Conservation (phyloP, 2,797 vertebrate genomes). For the Catostomus latipinnis region DNA sequence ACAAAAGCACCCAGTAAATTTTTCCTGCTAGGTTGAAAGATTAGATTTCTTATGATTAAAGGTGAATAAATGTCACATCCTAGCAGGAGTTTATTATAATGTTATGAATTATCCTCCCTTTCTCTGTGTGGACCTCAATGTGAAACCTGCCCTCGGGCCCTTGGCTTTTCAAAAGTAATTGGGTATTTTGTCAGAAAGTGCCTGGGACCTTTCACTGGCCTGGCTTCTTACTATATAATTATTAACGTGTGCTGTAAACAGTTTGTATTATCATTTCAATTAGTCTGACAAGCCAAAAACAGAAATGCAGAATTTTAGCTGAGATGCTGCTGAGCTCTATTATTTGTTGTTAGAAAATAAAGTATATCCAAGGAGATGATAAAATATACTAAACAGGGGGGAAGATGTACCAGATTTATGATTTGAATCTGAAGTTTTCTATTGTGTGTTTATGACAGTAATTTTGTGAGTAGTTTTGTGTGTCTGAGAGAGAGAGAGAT, state of each 20-base stretch:
- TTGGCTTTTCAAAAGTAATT: conserved; percentile 17
- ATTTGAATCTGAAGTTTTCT: conserved; percentile 14
- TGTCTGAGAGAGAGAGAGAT: neutral
- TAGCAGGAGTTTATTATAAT: conserved; percentile 23
- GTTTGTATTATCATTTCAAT: neutral
- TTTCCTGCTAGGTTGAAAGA: conserved; percentile 9
- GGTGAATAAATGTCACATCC: conserved; percentile 22
- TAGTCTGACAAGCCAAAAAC: neutral
- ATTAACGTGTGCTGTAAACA: neutral
- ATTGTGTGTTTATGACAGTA: neutral
- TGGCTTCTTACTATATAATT: conserved; percentile 19
- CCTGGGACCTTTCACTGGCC: conserved; percentile 14
- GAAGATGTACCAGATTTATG: conserved; percentile 6
- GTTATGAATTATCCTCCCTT: neutral
- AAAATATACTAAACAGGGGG: neutral
- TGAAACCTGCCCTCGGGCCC: conserved; percentile 10
- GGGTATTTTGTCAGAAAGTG: conserved; percentile 30
- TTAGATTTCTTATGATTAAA: conserved; percentile 15
- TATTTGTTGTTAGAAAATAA: neutral
- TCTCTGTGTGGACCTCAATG: neutral
- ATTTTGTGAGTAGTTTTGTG: neutral
- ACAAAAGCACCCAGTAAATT: neutral
- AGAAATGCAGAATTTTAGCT: too few species aligned
- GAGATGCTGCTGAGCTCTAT: neutral
- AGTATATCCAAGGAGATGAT: conserved; percentile 6